Base-by-base conservation (phyloP, 23 tunicate species). In the Oikopleura dioica region DNA sequence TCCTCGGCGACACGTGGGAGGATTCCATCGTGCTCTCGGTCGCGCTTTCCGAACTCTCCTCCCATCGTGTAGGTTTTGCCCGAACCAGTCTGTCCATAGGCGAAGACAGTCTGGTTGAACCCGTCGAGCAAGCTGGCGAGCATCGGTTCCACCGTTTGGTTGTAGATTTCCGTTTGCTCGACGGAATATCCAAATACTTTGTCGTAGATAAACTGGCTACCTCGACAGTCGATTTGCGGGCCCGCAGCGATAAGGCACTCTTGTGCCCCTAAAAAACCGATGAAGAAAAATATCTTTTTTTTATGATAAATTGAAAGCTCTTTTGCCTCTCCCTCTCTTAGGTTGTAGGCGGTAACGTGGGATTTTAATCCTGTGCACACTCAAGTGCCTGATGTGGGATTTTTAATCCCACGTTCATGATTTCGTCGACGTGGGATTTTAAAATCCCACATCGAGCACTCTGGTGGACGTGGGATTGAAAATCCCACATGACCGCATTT, bases 21-120 rank as follows among this genome's bases (percentile, higher is more conserved):
- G 51, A 89, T 69, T 0, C 96, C 96, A 37, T 79, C 59, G 23
- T 30, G 29, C 38, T 85, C 87, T 9, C 24, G 44, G 55, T 44
- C 55, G 16, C 21, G 55, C 55, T 44, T 44, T 9, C 55, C 55
- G 16, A 9, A 44, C 16, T 44, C 55, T 9, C 55, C 55, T 0
- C 96, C 96, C 96, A 89, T 89, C 32, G 96, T 72, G 38, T 77
- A 89, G 1, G 96, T 89, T 80, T 89, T 89, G 32, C 96, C 96
- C 72, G 86, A 81, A 12, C 96, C 96, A 1, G 96, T 89, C 75
- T 89, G 96, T 36, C 96, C 96, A 79, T 89, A 89, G 38, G 96
- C 96, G 1, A 89, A 69, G 1, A 89, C 96, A 16, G 96, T 85
- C 5, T 86, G 89, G 77, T 89, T 89, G 69, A 76, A 89, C 33